These are phyloP conservation scores for Aricia artaxerxes DNA, from an alignment of 2,888 invertebrate genomes.

Conservation along the genomic window DNA sequence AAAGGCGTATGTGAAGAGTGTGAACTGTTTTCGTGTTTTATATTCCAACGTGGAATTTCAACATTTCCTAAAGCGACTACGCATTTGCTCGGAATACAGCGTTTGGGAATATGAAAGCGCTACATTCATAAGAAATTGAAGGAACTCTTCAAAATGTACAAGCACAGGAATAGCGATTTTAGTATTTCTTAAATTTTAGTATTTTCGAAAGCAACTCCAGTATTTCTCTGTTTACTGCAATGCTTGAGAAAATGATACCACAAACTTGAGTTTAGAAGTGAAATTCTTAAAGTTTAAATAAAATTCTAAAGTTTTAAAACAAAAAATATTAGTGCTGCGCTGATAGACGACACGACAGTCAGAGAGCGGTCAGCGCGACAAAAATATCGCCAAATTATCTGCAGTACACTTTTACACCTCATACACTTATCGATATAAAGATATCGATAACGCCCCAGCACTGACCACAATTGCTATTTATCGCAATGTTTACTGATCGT, in stretches of 20 bases:
- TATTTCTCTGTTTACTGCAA: background rate
- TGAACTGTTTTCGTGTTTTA: background rate
- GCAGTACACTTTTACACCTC: background rate
- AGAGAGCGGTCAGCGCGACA: background rate
- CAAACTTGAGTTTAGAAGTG: background rate
- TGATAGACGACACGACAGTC: background rate
- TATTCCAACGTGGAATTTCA: background rate
- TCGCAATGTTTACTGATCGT: slow-evolving; percentile 63
- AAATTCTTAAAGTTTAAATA: too few relatives aligned
- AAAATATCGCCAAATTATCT: background rate
- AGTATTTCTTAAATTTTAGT: background rate
- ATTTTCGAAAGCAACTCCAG: background rate
- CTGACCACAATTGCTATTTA: slow-evolving; percentile 51
- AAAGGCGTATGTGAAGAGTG: background rate
- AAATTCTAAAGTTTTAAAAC: background rate
- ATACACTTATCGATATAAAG: slow-evolving; percentile 2
- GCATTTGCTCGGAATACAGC: background rate
- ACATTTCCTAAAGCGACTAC: background rate
- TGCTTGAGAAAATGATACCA: background rate
- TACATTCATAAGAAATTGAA: slow-evolving; percentile 15
- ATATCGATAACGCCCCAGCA: slow-evolving; percentile 37
- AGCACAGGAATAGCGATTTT: background rate
- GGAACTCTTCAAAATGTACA: slow-evolving; percentile 3
- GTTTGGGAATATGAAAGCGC: slow-evolving; percentile 13
- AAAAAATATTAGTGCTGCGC: background rate